Base-by-base conservation (phyloP, 1,140 invertebrate genomes). In the Macrosteles quadrilineatus region DNA sequence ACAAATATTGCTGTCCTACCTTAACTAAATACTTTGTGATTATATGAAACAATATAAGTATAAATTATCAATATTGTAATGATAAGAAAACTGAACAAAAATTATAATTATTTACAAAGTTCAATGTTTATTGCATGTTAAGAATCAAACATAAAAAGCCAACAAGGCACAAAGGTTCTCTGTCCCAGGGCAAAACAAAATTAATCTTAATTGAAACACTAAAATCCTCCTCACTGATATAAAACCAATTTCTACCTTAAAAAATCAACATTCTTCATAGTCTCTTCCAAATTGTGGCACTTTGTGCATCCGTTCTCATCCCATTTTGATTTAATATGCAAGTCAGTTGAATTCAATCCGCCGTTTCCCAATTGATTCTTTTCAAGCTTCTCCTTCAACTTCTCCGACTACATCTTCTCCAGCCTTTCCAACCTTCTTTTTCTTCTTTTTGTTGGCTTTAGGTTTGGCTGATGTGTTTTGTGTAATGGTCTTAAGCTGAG, bases 401-500 rank as follows among this genome's bases (percentile, higher is more conserved):
- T 65, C 66, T 30, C 59, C 66, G 31, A 67, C 68, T 2, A 69
- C 62, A 30, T 71, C 55, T 43, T 45, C 69, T 50, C 53, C 70
- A 17, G 64, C 67, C 23, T 74, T 87, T 84, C 29, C 85, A 50
- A 87, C 86, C 86, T 87, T 88, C 84, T 91, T 93, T 88, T 95
- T 96, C 87, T 94, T 95, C 87, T 94, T 95, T 81, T 94, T 95
- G 74, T 88, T 90, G 4, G 90, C 83, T 80, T 93, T 94, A 29
- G 88, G 86, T 74, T 89, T 90, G 63, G 91, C 89, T 17, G 91
- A 91, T 72, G 86, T 36, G n/a, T n/a, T n/a, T n/a, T n/a, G n/a
- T n/a, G 29, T 47, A 77, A 76, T 75, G 80, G 90, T 89, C 83
- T 93, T 93, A 0, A 98, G 81, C 78, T 95, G 90, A 64, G 89